Conservation (phyloP, 2,113 vertebrate genomes). For the Ptilonorhynchus violaceus region DNA sequence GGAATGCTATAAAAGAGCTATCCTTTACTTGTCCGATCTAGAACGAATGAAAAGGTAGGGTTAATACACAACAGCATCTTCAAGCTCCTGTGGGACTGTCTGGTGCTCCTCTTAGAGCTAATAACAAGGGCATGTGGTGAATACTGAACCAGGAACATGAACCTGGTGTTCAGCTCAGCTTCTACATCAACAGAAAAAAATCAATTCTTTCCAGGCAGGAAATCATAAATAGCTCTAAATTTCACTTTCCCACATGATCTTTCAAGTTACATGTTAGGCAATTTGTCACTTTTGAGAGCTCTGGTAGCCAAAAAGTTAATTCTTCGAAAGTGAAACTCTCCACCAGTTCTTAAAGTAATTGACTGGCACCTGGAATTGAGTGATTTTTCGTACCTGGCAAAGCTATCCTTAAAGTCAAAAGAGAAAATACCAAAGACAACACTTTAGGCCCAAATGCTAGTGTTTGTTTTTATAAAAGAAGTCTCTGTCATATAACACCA, state of each 20-base stretch:
- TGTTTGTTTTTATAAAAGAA: neutral
- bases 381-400: constrained; percentile 36
- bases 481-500: neutral
- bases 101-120: neutral
- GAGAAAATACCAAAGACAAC: neutral
- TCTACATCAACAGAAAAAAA: constrained; percentile 32
- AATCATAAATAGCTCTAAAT: constrained; percentile 43
- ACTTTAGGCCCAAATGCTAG: neutral
- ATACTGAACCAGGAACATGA: neutral
- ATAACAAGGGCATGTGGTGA: neutral
- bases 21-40: neutral
- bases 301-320: constrained; percentile 55
- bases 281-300: constrained; percentile 56
- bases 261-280: constrained; percentile 9
- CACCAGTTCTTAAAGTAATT: constrained; percentile 27
- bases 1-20: neutral
- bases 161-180: neutral
- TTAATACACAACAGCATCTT: neutral
- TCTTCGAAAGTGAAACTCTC: constrained; percentile 13
- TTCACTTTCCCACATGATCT: constrained; percentile 22
- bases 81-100: neutral
- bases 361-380: constrained; percentile 1
- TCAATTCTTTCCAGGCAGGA: constrained; percentile 31
- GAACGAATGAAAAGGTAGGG: neutral
- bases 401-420: neutral